A percentile compares a stretch with the other conserved stretches of the same genome.
Conservation (phyloP, 2,888 invertebrate species). For the Elaeidobius kamerunicus region DNA sequence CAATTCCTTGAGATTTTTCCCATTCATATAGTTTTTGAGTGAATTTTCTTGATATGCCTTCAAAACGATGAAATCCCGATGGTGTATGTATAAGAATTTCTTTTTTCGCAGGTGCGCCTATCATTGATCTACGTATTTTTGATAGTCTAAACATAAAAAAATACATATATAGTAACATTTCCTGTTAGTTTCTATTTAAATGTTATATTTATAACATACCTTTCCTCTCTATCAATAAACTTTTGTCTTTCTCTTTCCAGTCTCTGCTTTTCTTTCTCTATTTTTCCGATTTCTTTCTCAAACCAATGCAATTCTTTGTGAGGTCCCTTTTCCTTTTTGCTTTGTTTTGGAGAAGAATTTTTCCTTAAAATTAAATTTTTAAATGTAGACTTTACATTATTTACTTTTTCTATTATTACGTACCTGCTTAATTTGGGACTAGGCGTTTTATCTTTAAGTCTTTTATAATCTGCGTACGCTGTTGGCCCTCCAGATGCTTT, state of each 20-base stretch:
- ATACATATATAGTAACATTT: neutral
- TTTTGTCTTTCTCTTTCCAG: constrained; percentile 61
- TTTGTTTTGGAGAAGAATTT: constrained; percentile 42
- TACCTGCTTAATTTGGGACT: constrained; percentile 43
- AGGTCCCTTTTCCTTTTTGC: constrained; percentile 47
- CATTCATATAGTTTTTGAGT: constrained; percentile 88
- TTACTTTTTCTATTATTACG: neutral
- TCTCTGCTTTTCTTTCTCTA: constrained; percentile 60
- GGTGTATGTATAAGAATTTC: constrained; percentile 81
- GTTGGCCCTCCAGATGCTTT: constrained; percentile 54
- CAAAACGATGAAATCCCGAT: constrained; percentile 79
- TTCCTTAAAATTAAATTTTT: constrained; percentile 36
- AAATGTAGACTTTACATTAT: neutral
- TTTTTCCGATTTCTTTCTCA: constrained; percentile 58
- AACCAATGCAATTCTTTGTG: constrained; percentile 57
- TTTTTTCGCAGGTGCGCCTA: constrained; percentile 53
- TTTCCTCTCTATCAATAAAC: constrained; percentile 63
- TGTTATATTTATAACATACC: constrained; percentile 42
- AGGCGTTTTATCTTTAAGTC: constrained; percentile 41
- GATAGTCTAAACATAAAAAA: constrained; percentile 49
- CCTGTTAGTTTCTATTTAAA: neutral
- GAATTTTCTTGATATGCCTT: constrained; percentile 85
- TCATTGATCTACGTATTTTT: constrained; percentile 57
- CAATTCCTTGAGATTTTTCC: constrained; percentile 82
- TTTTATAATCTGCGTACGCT: constrained; percentile 33